Base-by-base conservation (phyloP, 2,797 vertebrate genomes). In the Bucorvus abyssinicus region DNA sequence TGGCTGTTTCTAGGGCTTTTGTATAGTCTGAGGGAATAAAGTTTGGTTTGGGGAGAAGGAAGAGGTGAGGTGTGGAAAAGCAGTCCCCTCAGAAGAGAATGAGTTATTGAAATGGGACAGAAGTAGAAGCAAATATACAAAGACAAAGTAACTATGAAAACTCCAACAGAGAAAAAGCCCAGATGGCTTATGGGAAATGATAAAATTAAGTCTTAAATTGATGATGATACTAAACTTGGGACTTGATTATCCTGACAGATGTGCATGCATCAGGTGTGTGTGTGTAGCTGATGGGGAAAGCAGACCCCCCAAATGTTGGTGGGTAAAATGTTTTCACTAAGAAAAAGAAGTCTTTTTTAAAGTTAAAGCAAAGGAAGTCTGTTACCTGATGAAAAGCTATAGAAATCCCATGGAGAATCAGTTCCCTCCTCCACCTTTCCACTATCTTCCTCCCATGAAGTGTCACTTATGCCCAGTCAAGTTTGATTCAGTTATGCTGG, bases 121-220 rank as follows among this genome's bases (percentile, higher is more conserved):
- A 84, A 73, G 44, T 18, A 76, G 59, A 49, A 82, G 49, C 9
- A 89, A 95, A 89, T 34, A 47, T 8, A 68, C 69, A 56, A 91
- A 75, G 60, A 45, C 67, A 84, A 88, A 95, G 56, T 82, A 63
- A 83, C 23, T 74, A 76, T 81, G 85, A 90, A 92, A 91, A 78
- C 50, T 95, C 69, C 34, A 53, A 55, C 34, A 65, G 81, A 23
- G 29, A 90, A 93, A 94, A 92, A 75, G 78, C 93, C 89, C 95
- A 95, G 95, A 95, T 96, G 93, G 93, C 84, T 94, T 44, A 83
- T 42, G n/a, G 64, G 64, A 97, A 94, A 93, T 94, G 44, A 93
- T 94, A 89, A 93, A 97, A 95, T 96, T 95, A 97, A 93, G 84
- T 75, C 71, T 92, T 81, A 95, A 95, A 96, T 95, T 95, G 87